Base-by-base conservation (phyloP, 2,797 vertebrate species). In the Manis crassicaudata region DNA sequence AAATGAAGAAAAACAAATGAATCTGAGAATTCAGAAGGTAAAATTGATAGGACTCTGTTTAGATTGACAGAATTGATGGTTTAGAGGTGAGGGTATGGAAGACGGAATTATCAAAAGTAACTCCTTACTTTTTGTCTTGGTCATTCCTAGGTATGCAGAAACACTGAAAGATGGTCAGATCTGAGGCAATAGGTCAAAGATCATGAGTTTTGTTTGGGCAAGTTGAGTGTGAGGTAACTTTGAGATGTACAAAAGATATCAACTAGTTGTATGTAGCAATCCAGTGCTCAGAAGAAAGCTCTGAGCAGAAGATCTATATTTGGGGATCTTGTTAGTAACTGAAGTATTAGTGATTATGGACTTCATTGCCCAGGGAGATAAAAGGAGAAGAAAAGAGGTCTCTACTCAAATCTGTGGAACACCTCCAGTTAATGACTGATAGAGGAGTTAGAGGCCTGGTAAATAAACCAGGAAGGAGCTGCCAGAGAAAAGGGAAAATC, bases 1-100 rank as follows among this genome's bases (percentile, higher is more conserved):
- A 52, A 80, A 93, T 68, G 84, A 29, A 89, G 35, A 89, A 12
- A 70, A 93, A 62, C n/a, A 88, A 77, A 72, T 83, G 46, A n/a
- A 85, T 56, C 77, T 92, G 88, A 92, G 46, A 88, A 67, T 58
- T 65, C 23, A 37, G 8, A 94, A 83, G 50, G 54, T 50, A 80
- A 84, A 86, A 46, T 20, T 35, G 67, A 63, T 7, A 60, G 43
- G 58, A 67, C 62, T 54, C 23, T 32, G 13, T 52, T 46, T 46
- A 46, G 43, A 46, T 46, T 46, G 43, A 46, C 43, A 46, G 43
- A 8, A 46, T 46, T 46, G 63, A 65, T 37, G 16, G 25, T n/a
- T 86, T 90, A 75, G 54, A 65, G 11, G 25, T 70, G 16, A 84
- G 8, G 3, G 5, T 27, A 18, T 63, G n/a, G 13, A 21, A 94